Percentiles rank a stretch among this genome's conserved stretches.
phyloP scores from a whole-genome alignment of 35 echinoderm and acorn worm species.

The Ophioderma brevispina region DNA sequence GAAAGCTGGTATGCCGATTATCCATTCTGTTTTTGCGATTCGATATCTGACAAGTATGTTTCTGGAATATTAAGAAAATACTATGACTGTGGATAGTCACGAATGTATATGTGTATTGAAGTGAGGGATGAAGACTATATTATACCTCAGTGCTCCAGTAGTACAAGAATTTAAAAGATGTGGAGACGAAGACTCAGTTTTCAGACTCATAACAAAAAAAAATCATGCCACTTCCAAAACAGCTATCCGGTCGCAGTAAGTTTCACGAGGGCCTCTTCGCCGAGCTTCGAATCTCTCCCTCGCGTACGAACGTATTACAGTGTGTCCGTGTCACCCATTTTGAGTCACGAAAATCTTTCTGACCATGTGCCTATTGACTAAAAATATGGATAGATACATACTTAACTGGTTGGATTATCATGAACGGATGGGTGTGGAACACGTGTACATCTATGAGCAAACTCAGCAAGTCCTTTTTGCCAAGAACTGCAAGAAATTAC shows the following conservation, averaged over 20 bases:
- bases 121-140: neutral
- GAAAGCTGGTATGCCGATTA: slow-evolving; percentile 69
- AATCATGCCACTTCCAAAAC: slow-evolving; percentile 54
- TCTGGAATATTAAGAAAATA: slow-evolving; percentile 45
- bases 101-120: slow-evolving; percentile 57
- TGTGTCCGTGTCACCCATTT: neutral
- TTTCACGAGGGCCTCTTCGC: neutral
- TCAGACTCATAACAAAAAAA: slow-evolving; percentile 68
- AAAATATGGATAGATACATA: slow-evolving; percentile 79
- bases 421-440: slow-evolving; percentile 73
- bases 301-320: slow-evolving; percentile 42
- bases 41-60: slow-evolving; percentile 36
- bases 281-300: slow-evolving; percentile 1
- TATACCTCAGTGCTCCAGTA: slow-evolving; percentile 57
- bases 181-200: slow-evolving; percentile 81
- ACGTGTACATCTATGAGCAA: slow-evolving; percentile 92
- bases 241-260: neutral
- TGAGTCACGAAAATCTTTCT: slow-evolving; percentile 43
- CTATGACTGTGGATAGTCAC: slow-evolving; percentile 48
- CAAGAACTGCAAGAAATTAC: slow-evolving; percentile 23
- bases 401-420: slow-evolving; percentile 77
- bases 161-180: slow-evolving; percentile 73
- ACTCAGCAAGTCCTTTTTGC: slow-evolving; percentile 21
- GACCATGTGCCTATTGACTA: slow-evolving; percentile 83
- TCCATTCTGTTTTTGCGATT: slow-evolving; percentile 86